Conservation (phyloP, 2,113 vertebrate species). For the Paraplagusia blochii region DNA sequence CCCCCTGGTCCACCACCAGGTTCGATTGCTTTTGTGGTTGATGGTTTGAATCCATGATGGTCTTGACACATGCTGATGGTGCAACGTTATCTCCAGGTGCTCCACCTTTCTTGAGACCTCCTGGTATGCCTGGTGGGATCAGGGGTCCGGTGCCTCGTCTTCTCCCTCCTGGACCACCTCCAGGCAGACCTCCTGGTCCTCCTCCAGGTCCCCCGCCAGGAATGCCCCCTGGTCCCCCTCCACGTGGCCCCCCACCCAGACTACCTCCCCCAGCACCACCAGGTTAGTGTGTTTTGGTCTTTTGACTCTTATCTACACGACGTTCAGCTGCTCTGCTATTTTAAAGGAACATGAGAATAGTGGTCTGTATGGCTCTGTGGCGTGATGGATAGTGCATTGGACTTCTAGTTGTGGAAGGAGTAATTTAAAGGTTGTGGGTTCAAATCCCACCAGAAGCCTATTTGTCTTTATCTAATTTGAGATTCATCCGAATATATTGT, state of each 20-base stretch:
- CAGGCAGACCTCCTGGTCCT: slow-evolving; percentile 92
- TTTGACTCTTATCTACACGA: too few relatives aligned
- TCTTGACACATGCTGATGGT: not conserved
- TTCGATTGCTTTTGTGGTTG: slow-evolving; percentile 40
- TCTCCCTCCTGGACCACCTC: slow-evolving; percentile 92
- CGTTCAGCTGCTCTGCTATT: too few relatives aligned
- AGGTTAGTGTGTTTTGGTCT: slow-evolving; percentile 71
- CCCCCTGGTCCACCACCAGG: slow-evolving; percentile 97
- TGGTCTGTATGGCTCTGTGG: too few relatives aligned
- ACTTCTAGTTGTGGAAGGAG: too few relatives aligned
- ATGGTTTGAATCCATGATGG: not conserved
- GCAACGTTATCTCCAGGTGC: slow-evolving; percentile 76
- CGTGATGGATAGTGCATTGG: too few relatives aligned
- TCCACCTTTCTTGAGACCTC: slow-evolving; percentile 94
- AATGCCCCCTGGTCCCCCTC: slow-evolving; percentile 92
- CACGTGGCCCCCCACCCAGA: slow-evolving; percentile 92
- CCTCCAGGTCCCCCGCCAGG: slow-evolving; percentile 93
- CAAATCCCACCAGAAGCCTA: too few relatives aligned
- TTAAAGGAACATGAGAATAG: too few relatives aligned
- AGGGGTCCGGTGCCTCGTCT: slow-evolving; percentile 91
- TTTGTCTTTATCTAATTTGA: too few relatives aligned
- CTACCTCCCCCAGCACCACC: slow-evolving; percentile 92
- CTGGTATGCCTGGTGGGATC: slow-evolving; percentile 86
- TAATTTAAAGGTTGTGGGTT: too few relatives aligned
- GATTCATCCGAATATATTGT: too few relatives aligned